phyloP scores from a whole-genome alignment of 2,113 vertebrate species.

The Phodopus roborovskii region DNA sequence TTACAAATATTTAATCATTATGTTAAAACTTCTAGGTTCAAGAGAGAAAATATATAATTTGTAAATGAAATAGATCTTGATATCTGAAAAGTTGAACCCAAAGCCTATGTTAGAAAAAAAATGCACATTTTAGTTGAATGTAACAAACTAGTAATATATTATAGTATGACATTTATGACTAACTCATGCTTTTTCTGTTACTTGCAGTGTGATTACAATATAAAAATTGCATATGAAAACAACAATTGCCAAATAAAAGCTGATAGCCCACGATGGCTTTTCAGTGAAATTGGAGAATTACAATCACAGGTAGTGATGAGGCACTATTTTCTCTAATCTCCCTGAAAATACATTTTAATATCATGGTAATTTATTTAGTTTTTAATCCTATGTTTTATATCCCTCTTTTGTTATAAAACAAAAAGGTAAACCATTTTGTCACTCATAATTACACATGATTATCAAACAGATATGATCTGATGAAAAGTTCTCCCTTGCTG shows the following conservation, averaged over 20 bases:
- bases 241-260: conserved; percentile 36
- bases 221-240: conserved; percentile 23
- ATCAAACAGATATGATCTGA: conserved; percentile 28
- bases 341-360: conserved; percentile 42
- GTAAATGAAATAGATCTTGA: neutral
- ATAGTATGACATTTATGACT: neutral
- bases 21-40: neutral
- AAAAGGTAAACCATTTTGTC: conserved; percentile 53
- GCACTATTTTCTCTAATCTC: neutral
- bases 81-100: conserved; percentile 36
- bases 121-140: neutral
- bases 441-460: conserved; percentile 57
- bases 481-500: conserved; percentile 40
- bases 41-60: conserved; percentile 6
- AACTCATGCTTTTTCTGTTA: conserved; percentile 33
- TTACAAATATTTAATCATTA: conserved; percentile 34
- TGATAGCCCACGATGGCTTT: neutral
- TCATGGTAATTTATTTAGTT: conserved; percentile 52
- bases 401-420: conserved; percentile 43
- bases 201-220: neutral
- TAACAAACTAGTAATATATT: neutral
- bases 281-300: conserved; percentile 39
- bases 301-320: conserved; percentile 33
- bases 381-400: conserved; percentile 62
- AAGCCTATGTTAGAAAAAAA: neutral